Percentiles rank a stretch among this genome's conserved stretches.
phyloP scores from a whole-genome alignment of 2,113 vertebrate genomes.

The Phodopus roborovskii region DNA sequence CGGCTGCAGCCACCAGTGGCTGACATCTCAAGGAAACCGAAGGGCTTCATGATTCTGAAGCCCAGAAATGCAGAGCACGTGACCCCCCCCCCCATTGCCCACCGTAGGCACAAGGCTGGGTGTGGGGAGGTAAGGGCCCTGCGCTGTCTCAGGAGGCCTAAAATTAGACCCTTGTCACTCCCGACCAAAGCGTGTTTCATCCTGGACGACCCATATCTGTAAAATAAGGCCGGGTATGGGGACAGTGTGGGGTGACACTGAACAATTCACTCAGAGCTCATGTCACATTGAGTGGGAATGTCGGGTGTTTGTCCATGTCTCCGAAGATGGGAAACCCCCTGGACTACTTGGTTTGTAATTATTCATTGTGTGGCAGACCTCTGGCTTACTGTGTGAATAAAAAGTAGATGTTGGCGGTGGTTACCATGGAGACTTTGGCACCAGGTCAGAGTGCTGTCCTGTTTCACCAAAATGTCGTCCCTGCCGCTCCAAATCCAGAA shows the following conservation, averaged over 20 bases:
- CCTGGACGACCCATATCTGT: slow-evolving; percentile 28
- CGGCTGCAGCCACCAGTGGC: background rate
- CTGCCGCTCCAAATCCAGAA: background rate
- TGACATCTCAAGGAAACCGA: background rate
- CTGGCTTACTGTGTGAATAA: background rate
- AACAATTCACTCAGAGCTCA: no score
- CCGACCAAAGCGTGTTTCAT: background rate
- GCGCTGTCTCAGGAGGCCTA: slow-evolving; percentile 39
- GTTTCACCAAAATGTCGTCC: background rate
- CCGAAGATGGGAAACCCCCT: background rate
- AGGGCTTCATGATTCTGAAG: slow-evolving; percentile 14
- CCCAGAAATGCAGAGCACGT: slow-evolving; percentile 16
- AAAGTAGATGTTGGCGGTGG: background rate
- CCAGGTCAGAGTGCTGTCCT: background rate
- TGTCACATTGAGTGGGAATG: background rate
- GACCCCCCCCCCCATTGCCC: background rate
- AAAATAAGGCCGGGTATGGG: background rate
- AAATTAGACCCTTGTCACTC: background rate
- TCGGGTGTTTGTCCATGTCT: background rate
- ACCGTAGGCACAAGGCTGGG: background rate
- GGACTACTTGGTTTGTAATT: background rate
- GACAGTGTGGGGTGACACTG: background rate
- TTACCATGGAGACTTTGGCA: background rate
- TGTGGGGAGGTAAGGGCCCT: background rate
- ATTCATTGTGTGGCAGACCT: background rate